These are phyloP conservation scores for Todus mexicanus DNA, from an alignment of 2,797 vertebrate species.

Conservation along the genomic window DNA sequence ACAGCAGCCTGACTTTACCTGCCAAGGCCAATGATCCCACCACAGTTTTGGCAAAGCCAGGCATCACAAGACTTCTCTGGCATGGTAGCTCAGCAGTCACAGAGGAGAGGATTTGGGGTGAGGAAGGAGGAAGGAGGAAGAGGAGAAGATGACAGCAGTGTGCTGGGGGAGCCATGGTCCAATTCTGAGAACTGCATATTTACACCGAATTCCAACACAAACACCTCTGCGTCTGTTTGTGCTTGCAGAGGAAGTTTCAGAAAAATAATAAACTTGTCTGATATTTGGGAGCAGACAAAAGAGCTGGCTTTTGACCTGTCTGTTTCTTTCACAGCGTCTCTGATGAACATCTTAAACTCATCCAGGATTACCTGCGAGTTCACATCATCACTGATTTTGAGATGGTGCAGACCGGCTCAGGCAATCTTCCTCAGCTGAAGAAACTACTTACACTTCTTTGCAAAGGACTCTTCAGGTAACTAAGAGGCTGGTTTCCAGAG, in stretches of 20 bases:
- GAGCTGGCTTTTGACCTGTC: not conserved
- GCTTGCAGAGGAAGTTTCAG: not conserved
- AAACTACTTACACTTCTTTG: constrained; percentile 85
- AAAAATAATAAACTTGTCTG: not conserved
- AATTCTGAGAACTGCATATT: not conserved
- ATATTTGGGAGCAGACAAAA: not conserved
- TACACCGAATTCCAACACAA: not conserved
- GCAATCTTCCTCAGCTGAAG: constrained; percentile 86
- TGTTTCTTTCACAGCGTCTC: constrained; percentile 75
- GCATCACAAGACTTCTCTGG: not conserved
- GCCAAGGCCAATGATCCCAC: not conserved
- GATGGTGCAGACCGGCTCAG: constrained; percentile 83
- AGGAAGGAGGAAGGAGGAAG: not conserved
- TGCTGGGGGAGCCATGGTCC: not conserved
- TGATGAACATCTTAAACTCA: constrained; percentile 87
- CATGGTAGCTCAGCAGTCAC: not conserved
- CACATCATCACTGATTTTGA: constrained; percentile 85
- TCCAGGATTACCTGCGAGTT: constrained; percentile 88
- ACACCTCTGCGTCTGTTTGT: not conserved
- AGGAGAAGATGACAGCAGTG: not conserved
- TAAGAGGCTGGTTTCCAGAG: not conserved
- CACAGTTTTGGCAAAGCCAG: not conserved
- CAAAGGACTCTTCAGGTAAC: constrained; percentile 90
- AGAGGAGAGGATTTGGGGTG: not conserved
- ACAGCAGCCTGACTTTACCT: not conserved